phyloP scores from a whole-genome alignment of 2,113 vertebrate genomes.

The Vulpes lagopus region DNA sequence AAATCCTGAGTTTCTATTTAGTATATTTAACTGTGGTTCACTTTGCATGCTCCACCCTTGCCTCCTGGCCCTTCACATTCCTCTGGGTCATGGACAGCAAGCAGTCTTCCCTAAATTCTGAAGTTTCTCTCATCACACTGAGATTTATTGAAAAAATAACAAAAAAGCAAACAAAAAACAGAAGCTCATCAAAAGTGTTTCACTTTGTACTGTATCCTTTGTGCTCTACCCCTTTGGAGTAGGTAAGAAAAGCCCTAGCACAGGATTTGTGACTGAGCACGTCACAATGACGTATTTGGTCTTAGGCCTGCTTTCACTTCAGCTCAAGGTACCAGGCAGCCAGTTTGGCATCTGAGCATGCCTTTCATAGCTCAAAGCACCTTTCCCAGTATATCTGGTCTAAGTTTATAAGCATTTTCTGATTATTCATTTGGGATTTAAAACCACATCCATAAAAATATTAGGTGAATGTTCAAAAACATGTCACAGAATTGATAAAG shows the following conservation, averaged over 20 bases:
- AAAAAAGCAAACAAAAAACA: not conserved
- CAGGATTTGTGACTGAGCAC: not conserved
- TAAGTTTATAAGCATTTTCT: not conserved
- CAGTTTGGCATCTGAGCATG: not conserved
- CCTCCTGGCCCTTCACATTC: too few species aligned
- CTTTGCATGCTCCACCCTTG: fast-evolving
- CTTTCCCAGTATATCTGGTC: not conserved
- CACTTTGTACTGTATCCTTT: not conserved
- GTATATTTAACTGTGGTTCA: not conserved
- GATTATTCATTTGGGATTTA: not conserved
- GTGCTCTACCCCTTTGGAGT: not conserved
- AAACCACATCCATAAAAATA: not conserved
- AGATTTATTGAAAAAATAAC: not conserved
- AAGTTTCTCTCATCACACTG: not conserved
- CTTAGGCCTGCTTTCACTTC: not conserved
- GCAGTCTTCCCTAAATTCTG: not conserved
- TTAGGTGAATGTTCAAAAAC: not conserved
- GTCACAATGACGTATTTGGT: too few species aligned
- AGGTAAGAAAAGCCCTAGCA: not conserved
- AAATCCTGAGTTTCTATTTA: not conserved
- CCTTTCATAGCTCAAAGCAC: not conserved
- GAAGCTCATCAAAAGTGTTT: not conserved
- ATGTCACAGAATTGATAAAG: not conserved
- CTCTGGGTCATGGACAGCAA: fast-evolving
- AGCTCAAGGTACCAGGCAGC: too few species aligned